phyloP scores from a whole-genome alignment of 2,113 vertebrate species.

The Fulica atra region DNA sequence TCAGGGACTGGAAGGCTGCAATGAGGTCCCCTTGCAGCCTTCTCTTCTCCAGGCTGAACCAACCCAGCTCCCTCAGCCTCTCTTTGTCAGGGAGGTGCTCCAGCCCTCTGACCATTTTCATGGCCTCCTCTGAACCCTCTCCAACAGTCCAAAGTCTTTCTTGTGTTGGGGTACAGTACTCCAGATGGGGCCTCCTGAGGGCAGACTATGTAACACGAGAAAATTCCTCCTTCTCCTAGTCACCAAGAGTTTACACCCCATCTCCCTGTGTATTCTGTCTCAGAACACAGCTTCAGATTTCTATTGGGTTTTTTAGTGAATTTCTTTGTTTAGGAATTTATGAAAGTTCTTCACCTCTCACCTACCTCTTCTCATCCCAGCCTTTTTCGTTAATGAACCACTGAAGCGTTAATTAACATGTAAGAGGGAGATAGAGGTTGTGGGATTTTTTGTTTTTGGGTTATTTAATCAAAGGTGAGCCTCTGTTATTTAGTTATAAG shows the following conservation, averaged over 20 bases:
- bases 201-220: background rate
- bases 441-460: background rate
- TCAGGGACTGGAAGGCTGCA: too few species aligned
- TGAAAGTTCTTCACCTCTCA: background rate
- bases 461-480: conserved; percentile 5
- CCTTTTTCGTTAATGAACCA: background rate
- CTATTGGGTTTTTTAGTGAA: background rate
- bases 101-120: too few species aligned
- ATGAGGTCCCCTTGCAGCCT: too few species aligned
- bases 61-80: too few species aligned
- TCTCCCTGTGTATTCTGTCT: background rate
- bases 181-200: too few species aligned
- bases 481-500: background rate
- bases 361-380: background rate
- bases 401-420: background rate
- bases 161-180: too few species aligned
- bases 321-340: background rate
- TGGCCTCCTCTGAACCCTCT: too few species aligned
- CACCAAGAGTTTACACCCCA: background rate
- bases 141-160: too few species aligned
- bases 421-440: background rate
- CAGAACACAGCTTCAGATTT: background rate
- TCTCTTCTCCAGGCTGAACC: too few species aligned
- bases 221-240: background rate
- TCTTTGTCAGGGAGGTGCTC: too few species aligned